Base-by-base conservation (phyloP, 2,797 vertebrate species). In the Petrocephalus sullivani region DNA sequence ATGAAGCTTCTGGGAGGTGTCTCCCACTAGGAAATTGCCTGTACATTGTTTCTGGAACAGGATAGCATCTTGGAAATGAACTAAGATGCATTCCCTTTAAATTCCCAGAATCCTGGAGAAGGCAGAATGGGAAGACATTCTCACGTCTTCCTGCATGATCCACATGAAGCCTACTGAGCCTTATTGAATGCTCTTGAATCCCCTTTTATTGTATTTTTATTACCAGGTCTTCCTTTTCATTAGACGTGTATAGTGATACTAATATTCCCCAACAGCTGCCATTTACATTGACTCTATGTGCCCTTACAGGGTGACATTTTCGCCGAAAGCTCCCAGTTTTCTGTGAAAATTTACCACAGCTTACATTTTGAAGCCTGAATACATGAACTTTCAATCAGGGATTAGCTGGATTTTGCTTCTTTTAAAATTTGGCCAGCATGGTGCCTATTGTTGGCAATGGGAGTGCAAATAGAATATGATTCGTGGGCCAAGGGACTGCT, bases 351-450 rank as follows among this genome's bases (percentile, higher is more conserved):
- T 93, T 95, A 95, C 95, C 96, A 96, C 94, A 96, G 95, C 95
- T 95, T 95, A 95, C 95, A 95, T 95, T 96, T 95, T 93, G 92
- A 94, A 96, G 96, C 96, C 96, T 71, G 64, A 96, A 96, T 93
- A 95, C 95, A 96, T 96, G 96, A 96, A 96, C 95, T 96, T 96
- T 96, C 95, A 96, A 96, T 96, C 95, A 95, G 95, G 95, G 95
- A 96, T 96, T 96, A 96, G 95, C 95, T 95, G 96, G 96, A 96
- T 96, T 96, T 96, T 96, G 94, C 95, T 95, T 96, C 96, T 96
- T 96, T 95, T 95, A 96, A 95, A 96, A 96, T 95, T 96, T 96
- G 96, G 96, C 95, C 95, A 94, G 95, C 94, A 91, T 94, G 93
- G 95, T 94, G 95, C 95, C 94, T 95, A 95, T 96, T 94, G 93